Conservation (phyloP, 2,113 vertebrate species). For the Danionella cerebrum region DNA sequence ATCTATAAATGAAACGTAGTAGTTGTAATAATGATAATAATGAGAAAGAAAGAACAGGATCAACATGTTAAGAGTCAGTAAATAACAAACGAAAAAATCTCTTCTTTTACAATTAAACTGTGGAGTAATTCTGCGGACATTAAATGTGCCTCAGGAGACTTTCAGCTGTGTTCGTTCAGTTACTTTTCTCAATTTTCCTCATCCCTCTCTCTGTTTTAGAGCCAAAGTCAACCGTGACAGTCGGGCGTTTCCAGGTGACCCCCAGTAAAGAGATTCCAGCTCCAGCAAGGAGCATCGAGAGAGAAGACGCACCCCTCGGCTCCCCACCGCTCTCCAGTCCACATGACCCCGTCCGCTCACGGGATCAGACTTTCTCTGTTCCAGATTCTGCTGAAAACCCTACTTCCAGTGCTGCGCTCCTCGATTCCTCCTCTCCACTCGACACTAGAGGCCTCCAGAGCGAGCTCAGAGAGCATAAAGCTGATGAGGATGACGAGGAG, state of each 20-base stretch:
- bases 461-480: conserved; percentile 41
- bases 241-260: conserved; percentile 85
- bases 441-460: neutral
- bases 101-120: too few species aligned
- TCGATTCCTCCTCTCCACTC: neutral
- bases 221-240: conserved; percentile 65
- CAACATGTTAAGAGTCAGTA: too few species aligned
- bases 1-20: too few species aligned
- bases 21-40: too few species aligned
- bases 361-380: conserved; percentile 35
- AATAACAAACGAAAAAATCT: too few species aligned
- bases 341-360: neutral
- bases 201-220: too few species aligned
- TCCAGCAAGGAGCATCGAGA: neutral
- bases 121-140: too few species aligned
- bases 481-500: conserved; percentile 27
- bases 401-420: neutral
- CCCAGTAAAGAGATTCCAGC: conserved; percentile 61
- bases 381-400: neutral
- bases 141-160: too few species aligned
- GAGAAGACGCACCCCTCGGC: neutral
- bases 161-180: too few species aligned
- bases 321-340: neutral
- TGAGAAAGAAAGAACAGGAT: too few species aligned
- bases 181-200: too few species aligned